phyloP scores from a whole-genome alignment of 2,888 invertebrate genomes.

The Elysia crispata region DNA sequence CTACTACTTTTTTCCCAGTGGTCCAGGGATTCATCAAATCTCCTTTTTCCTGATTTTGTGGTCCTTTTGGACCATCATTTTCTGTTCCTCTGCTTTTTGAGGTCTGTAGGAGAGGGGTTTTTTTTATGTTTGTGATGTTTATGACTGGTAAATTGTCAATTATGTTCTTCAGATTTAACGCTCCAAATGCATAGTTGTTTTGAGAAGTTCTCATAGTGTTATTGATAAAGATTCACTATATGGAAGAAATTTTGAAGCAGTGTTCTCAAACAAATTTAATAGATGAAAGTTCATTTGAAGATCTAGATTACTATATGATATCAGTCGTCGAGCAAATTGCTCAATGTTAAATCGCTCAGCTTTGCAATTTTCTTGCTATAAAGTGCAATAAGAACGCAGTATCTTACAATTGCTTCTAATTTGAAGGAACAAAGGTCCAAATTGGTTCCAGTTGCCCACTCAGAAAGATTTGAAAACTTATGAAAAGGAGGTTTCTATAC shows the following conservation, averaged over 20 bases:
- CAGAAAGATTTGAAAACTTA: too few species aligned
- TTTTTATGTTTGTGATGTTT: not conserved
- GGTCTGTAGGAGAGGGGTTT: not conserved
- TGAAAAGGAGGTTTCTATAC: too few species aligned
- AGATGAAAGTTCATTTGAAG: conserved; percentile 12
- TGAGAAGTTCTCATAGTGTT: not conserved
- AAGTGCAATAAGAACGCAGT: too few species aligned
- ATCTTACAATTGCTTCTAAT: too few species aligned
- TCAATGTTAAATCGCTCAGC: too few species aligned
- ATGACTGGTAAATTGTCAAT: not conserved
- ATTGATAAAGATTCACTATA: not conserved
- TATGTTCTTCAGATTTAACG: not conserved
- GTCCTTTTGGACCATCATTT: conserved; percentile 12
- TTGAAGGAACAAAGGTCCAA: too few species aligned
- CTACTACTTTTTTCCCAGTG: not conserved
- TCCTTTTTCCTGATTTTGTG: not conserved
- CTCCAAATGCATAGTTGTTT: not conserved
- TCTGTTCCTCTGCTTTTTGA: not conserved
- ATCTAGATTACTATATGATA: too few species aligned
- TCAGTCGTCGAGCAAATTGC: too few species aligned
- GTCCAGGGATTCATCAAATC: not conserved
- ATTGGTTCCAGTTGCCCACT: too few species aligned
- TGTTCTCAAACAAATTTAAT: conserved; percentile 3
- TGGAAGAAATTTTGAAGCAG: not conserved
- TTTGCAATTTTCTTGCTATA: too few species aligned